Conservation (phyloP, 2,797 vertebrate genomes). For the Xenops minutus region DNA sequence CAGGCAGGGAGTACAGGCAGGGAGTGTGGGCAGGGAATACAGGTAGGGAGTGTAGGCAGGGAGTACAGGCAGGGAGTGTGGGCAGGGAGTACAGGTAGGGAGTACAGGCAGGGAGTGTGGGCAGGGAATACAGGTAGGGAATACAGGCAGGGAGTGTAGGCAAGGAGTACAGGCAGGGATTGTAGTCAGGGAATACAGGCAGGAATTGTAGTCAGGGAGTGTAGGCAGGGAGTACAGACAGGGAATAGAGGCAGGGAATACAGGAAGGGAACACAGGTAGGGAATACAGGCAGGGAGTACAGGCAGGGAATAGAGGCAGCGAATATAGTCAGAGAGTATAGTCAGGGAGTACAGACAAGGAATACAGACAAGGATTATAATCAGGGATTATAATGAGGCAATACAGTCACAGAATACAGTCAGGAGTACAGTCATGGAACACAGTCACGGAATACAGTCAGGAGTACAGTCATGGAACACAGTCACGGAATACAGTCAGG, state of each 20-base stretch:
- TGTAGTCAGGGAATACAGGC: too few species aligned
- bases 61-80: rapidly evolving
- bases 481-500: neutral
- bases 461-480: neutral
- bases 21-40: too few species aligned
- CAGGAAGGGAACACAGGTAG: neutral
- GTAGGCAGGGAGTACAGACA: too few species aligned
- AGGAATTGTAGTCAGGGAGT: too few species aligned
- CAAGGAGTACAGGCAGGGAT: too few species aligned
- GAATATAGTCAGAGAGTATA: rapidly evolving
- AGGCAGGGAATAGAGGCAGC: neutral
- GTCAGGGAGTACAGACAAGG: neutral
- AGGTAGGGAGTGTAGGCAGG: neutral
- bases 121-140: too few species aligned
- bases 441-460: too few species aligned
- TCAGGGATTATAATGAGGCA: neutral
- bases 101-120: too few species aligned
- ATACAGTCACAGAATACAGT: neutral
- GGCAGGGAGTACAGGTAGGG: neutral
- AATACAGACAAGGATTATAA: neutral
- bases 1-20: too few species aligned
- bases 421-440: neutral
- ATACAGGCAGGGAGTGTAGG: too few species aligned
- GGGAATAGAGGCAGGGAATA: too few species aligned
- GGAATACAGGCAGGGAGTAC: rapidly evolving